A percentile compares a stretch with the other conserved stretches of the same genome.
Conservation (phyloP, 2,113 vertebrate species). For the Hippopotamus amphibius region DNA sequence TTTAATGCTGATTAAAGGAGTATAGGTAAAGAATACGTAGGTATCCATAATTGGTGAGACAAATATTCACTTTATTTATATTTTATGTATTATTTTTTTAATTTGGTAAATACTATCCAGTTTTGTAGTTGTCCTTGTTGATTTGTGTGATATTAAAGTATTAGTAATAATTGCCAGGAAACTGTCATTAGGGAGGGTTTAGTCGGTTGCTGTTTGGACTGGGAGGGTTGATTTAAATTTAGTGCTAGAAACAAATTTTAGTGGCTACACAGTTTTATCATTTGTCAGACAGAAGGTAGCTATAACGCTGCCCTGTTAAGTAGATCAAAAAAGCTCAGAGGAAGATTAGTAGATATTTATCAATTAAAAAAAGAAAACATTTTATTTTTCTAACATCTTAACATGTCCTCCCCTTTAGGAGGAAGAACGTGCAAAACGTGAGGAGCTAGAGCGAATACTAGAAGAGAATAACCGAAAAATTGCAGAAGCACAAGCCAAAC, state of each 20-base stretch:
- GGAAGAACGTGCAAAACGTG: slow-evolving; percentile 99
- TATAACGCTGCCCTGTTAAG: slow-evolving; percentile 89
- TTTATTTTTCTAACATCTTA: slow-evolving; percentile 93
- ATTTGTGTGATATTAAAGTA: slow-evolving; percentile 93
- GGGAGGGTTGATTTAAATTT: slow-evolving; percentile 91
- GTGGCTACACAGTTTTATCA: slow-evolving; percentile 88
- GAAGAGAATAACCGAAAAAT: slow-evolving; percentile 99
- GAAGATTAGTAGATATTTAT: slow-evolving; percentile 88
- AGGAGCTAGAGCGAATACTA: slow-evolving; percentile 99
- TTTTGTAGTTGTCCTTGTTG: slow-evolving; percentile 94
- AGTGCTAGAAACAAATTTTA: slow-evolving; percentile 88
- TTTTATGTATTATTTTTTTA: slow-evolving; percentile 93
- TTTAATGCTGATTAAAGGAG: slow-evolving; percentile 99
- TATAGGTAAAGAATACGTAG: slow-evolving; percentile 99
- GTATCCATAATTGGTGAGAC: slow-evolving; percentile 99
- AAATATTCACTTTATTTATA: slow-evolving; percentile 98
- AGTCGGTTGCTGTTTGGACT: slow-evolving; percentile 92
- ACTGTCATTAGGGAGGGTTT: slow-evolving; percentile 92
- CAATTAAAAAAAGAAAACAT: slow-evolving; percentile 73
- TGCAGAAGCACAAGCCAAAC: slow-evolving; percentile 98
- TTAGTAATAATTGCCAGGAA: slow-evolving; percentile 89
- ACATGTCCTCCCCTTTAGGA: slow-evolving; percentile 98
- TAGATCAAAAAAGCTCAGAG: slow-evolving; percentile 89
- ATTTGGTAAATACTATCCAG: slow-evolving; percentile 94
- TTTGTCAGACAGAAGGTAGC: slow-evolving; percentile 89